These are phyloP conservation scores for Sylvilagus bachmani DNA, from an alignment of 2,113 vertebrate genomes.

Conservation along the genomic window DNA sequence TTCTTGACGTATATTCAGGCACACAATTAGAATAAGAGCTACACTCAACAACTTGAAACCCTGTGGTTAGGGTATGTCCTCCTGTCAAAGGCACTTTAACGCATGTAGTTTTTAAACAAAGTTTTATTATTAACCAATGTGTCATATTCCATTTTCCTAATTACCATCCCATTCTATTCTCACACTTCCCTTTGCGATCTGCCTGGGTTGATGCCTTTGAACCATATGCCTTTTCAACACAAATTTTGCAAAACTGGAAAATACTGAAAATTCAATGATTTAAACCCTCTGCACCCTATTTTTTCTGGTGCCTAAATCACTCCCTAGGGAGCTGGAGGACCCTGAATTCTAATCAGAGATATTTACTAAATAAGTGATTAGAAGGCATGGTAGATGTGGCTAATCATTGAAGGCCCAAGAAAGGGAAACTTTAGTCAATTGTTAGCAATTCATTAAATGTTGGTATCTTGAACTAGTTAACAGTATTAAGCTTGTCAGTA, in stretches of 20 bases:
- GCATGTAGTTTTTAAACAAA: conserved; percentile 27
- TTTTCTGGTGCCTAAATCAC: conserved; percentile 46
- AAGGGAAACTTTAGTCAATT: conserved; percentile 68
- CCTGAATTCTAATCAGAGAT: conserved; percentile 61
- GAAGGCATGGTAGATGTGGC: conserved; percentile 35
- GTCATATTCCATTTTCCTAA: conserved; percentile 13
- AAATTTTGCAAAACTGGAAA: conserved; percentile 52
- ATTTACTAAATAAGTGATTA: conserved; percentile 80
- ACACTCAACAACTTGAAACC: not conserved
- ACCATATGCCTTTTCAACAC: conserved; percentile 29
- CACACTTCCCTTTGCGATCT: not conserved
- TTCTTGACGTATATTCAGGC: not conserved
- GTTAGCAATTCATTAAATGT: conserved; percentile 56
- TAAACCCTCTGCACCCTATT: conserved; percentile 45
- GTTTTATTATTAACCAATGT: conserved; percentile 28
- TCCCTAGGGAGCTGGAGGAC: conserved; percentile 24
- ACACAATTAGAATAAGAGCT: not conserved
- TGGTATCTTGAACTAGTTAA: conserved; percentile 69
- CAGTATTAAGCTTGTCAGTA: conserved; percentile 61
- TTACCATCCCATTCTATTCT: not conserved
- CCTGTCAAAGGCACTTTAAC: not conserved
- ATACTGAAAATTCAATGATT: not conserved
- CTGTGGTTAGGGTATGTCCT: not conserved
- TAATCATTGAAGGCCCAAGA: conserved; percentile 76
- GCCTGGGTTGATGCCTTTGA: conserved; percentile 56